phyloP scores from a whole-genome alignment of 2,113 vertebrate species.

The Lampris megalopsis region DNA sequence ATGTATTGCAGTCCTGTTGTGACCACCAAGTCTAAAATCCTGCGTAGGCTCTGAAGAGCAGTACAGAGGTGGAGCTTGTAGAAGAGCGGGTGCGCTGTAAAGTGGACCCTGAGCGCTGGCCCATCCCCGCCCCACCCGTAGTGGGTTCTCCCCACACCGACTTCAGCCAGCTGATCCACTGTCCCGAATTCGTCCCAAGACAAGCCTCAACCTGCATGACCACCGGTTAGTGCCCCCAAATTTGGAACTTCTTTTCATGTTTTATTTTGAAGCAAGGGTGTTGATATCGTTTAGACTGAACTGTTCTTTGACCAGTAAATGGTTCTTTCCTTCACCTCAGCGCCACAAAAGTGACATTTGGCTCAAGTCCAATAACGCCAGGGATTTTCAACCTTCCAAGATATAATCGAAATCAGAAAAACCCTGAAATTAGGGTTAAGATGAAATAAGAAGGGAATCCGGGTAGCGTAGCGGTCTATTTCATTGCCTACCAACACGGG shows the following conservation, averaged over 20 bases:
- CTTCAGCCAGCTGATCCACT: slow-evolving; percentile 94
- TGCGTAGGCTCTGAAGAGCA: slow-evolving; percentile 90
- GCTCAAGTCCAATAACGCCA: too few species aligned
- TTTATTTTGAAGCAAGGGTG: not conserved
- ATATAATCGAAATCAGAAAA: too few species aligned
- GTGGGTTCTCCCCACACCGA: slow-evolving; percentile 88
- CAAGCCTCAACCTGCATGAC: slow-evolving; percentile 82
- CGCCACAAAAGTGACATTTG: too few species aligned
- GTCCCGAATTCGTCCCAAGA: slow-evolving; percentile 95
- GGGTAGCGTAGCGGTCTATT: too few species aligned
- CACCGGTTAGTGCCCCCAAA: slow-evolving; percentile 79
- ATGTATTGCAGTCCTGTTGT: not conserved
- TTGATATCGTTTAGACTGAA: too few species aligned
- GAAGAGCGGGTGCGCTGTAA: slow-evolving; percentile 91
- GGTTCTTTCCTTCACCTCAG: too few species aligned
- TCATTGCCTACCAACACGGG: too few species aligned
- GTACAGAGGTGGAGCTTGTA: slow-evolving; percentile 91
- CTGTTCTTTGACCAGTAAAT: too few species aligned
- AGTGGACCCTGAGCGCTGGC: slow-evolving; percentile 93
- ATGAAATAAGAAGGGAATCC: too few species aligned
- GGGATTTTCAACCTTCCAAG: too few species aligned
- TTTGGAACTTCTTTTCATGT: too few species aligned
- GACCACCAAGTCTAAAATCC: not conserved
- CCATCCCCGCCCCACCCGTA: slow-evolving; percentile 85
- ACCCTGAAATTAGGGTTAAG: too few species aligned